A percentile compares a stretch with the other conserved stretches of the same genome.
Conservation (phyloP, 1,140 invertebrate species). For the Drosophila erecta region DNA sequence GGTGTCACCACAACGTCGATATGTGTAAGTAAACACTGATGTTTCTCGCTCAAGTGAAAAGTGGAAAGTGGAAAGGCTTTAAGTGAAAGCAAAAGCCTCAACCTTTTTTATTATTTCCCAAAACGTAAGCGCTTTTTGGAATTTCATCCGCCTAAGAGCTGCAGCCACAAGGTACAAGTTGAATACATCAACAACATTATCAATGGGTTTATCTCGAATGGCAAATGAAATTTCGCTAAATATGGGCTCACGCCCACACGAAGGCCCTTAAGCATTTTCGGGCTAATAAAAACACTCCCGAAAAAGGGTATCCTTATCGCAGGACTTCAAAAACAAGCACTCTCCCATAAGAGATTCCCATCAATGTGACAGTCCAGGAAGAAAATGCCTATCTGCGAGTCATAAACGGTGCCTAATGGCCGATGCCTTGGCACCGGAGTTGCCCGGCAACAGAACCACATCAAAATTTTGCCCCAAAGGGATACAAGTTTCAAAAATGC, state of each 20-base stretch:
- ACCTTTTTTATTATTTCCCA: slow-evolving; percentile 23
- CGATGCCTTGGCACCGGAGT: slow-evolving; percentile 9
- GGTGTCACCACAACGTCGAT: slow-evolving; percentile 33
- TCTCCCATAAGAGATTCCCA: slow-evolving; percentile 29
- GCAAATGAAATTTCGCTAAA: slow-evolving; percentile 27
- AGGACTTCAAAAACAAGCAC: slow-evolving; percentile 21
- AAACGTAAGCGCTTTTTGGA: background rate
- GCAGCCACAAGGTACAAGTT: slow-evolving; percentile 23
- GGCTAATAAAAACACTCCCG: slow-evolving; percentile 34
- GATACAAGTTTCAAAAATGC: slow-evolving; percentile 22
- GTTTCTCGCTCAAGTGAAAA: slow-evolving; percentile 4
- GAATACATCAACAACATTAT: slow-evolving; percentile 12
- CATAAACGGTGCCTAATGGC: slow-evolving; percentile 32
- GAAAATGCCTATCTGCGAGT: slow-evolving; percentile 27
- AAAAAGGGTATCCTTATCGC: slow-evolving; percentile 43
- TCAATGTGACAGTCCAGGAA: slow-evolving; percentile 30
- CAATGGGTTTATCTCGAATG: slow-evolving; percentile 25
- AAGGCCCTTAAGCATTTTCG: background rate
- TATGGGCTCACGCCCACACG: slow-evolving; percentile 5
- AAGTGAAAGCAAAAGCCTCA: slow-evolving; percentile 8
- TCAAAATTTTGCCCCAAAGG: slow-evolving; percentile 18
- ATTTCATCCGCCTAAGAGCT: slow-evolving; percentile 29
- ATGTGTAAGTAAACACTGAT: slow-evolving; percentile 18
- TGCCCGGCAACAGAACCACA: slow-evolving; percentile 30
- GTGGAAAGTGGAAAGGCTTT: slow-evolving; percentile 30